Conservation (phyloP, 2,888 invertebrate species). For the Habroteleia sp. region DNA sequence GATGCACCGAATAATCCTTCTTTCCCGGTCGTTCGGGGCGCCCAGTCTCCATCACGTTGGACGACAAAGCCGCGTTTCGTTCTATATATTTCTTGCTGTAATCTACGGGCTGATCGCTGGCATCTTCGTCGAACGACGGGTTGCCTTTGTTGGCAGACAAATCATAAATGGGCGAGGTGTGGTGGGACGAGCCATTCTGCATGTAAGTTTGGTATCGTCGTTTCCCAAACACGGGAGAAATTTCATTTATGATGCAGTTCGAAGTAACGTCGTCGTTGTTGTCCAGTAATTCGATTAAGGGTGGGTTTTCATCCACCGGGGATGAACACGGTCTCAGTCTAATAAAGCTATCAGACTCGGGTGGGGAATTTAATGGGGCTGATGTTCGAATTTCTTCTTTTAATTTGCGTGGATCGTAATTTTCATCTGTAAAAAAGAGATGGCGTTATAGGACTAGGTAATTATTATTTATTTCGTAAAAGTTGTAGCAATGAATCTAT, state of each 20-base stretch:
- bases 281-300: slow-evolving; percentile 45
- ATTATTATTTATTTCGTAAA: too few relatives aligned
- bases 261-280: slow-evolving; percentile 48
- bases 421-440: slow-evolving; percentile 59
- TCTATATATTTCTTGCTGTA: slow-evolving; percentile 83
- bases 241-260: slow-evolving; percentile 44
- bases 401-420: slow-evolving; percentile 45
- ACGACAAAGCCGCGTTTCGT: slow-evolving; percentile 62
- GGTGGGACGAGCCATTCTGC: slow-evolving; percentile 37
- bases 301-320: slow-evolving; percentile 58
- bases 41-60: slow-evolving; percentile 59
- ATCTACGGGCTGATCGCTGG: slow-evolving; percentile 83
- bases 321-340: slow-evolving; percentile 54
- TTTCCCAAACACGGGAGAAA: slow-evolving; percentile 48
- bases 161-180: slow-evolving; percentile 46
- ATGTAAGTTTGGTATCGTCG: slow-evolving; percentile 45
- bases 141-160: slow-evolving; percentile 35
- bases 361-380: slow-evolving; percentile 59
- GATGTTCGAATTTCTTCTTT: slow-evolving; percentile 38
- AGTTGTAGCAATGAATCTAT: too few relatives aligned
- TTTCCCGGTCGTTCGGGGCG: slow-evolving; percentile 63
- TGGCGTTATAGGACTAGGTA: too few relatives aligned
- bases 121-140: slow-evolving; percentile 69
- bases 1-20: slow-evolving; percentile 71
- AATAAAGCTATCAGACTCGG: slow-evolving; percentile 50